These are phyloP conservation scores for Latrodectus elegans DNA, from an alignment of 2,888 invertebrate genomes.

Conservation along the genomic window DNA sequence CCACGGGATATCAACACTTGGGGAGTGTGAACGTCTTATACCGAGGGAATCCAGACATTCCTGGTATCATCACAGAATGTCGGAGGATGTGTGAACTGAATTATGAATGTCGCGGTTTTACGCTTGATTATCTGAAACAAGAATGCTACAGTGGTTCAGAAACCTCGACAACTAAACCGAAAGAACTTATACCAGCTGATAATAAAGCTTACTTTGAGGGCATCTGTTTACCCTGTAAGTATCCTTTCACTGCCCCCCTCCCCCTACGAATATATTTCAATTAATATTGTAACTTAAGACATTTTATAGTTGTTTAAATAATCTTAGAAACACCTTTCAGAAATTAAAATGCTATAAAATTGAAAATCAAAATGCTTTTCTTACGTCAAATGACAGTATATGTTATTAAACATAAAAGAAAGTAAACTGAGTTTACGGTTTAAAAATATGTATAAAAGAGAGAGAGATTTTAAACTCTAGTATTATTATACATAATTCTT, in stretches of 20 bases:
- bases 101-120: conserved; percentile 75
- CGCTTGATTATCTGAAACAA: conserved; percentile 75
- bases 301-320: not conserved
- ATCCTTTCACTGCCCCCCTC: too few species aligned
- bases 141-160: conserved; percentile 73
- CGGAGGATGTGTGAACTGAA: conserved; percentile 74
- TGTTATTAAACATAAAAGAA: too few species aligned
- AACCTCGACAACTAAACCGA: conserved; percentile 60
- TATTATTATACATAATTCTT: too few species aligned
- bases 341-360: not conserved
- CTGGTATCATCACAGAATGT: conserved; percentile 76
- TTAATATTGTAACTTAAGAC: too few species aligned
- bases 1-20: conserved; percentile 61
- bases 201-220: conserved; percentile 72
- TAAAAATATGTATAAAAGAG: too few species aligned
- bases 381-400: too few species aligned
- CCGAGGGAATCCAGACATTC: conserved; percentile 72
- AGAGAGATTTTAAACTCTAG: too few species aligned
- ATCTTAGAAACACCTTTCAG: not conserved
- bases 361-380: not conserved
- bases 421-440: too few species aligned
- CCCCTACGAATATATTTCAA: too few species aligned
- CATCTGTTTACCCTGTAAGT: conserved; percentile 71
- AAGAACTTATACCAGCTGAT: conserved; percentile 70
- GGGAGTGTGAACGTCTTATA: conserved; percentile 71